Base-by-base conservation (phyloP, 2,888 invertebrate species). In the Synanthedon andrenaeformis region DNA sequence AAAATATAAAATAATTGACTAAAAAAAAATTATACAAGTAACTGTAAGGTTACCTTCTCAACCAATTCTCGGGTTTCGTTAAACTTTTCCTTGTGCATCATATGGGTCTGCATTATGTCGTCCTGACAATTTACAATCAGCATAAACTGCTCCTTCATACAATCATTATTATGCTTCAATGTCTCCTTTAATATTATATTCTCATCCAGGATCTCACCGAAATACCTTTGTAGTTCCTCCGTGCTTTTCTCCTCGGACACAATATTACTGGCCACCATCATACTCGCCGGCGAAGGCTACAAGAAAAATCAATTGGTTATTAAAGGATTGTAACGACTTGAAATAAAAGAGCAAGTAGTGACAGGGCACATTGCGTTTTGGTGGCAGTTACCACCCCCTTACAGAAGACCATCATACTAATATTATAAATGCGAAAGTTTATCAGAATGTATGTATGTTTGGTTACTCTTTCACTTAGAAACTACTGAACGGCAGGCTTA, bases 111-210 rank as follows among this genome's bases (percentile, higher is more conserved):
- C 66, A 90, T 76, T 64, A 92, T 90, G 58, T 92, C 91, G 49
- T 91, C 90, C 62, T 92, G 91, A 78, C 92, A 92, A 0, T 82
- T 83, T 0, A 89, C 83, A 45, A 93, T 85, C 51, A 89, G 82
- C 41, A 89, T 77, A 60, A 91, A 91, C 71, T 92, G 92, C 51
- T 91, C 88, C 64, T 91, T 92, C 90, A 92, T 90, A 0, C 90
- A 89, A 50, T 89, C 78, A 61, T 92, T 93, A 66, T 92, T 93
- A 61, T 91, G 89, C 17, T 88, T 85, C 42, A 93, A 70, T 0
- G 91, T 91, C 60, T 92, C 92, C 68, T 89, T 88, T 42, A 92
- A 69, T 28, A 89, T 82, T 0, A 83, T 65, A 64, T 91, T 91
- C 66, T 91, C 90, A 58, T 89, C 89, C 0, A 90, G 68, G 1